Conservation (phyloP, 2,113 vertebrate species). For the Podilymbus podiceps region DNA sequence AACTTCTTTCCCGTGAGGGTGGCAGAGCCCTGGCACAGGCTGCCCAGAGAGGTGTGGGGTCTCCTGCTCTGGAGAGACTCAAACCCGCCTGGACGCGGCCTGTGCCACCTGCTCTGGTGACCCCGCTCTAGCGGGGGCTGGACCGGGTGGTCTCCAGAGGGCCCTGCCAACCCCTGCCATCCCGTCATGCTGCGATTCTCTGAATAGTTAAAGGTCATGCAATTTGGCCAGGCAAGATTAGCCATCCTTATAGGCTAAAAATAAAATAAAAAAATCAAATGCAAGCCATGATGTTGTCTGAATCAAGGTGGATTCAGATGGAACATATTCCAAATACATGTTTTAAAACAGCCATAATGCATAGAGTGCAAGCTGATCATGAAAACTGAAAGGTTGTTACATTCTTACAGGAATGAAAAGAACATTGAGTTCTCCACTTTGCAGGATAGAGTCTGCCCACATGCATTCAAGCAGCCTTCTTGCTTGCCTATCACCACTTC, state of each 20-base stretch:
- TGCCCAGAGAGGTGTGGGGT: no score
- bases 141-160: no score
- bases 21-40: no score
- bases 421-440: neutral
- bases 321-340: neutral
- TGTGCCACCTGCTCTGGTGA: no score
- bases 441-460: neutral
- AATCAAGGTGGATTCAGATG: neutral
- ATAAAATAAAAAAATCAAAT: no score
- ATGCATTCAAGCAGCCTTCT: neutral
- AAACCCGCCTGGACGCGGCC: no score
- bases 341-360: neutral
- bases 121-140: no score
- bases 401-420: neutral
- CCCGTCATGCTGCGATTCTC: no score
- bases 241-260: neutral
- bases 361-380: neutral
- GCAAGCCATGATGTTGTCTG: no score
- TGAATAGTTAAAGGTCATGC: slow-evolving; percentile 36
- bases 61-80: no score
- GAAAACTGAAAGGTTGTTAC: neutral
- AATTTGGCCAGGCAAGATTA: slow-evolving; percentile 12
- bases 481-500: neutral
- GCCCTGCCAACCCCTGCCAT: no score
- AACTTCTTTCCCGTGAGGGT: no score